Evolutionary conservation across 1,140 invertebrate species (phyloP).

Genomic region (Drosophila littoralis): DNA sequence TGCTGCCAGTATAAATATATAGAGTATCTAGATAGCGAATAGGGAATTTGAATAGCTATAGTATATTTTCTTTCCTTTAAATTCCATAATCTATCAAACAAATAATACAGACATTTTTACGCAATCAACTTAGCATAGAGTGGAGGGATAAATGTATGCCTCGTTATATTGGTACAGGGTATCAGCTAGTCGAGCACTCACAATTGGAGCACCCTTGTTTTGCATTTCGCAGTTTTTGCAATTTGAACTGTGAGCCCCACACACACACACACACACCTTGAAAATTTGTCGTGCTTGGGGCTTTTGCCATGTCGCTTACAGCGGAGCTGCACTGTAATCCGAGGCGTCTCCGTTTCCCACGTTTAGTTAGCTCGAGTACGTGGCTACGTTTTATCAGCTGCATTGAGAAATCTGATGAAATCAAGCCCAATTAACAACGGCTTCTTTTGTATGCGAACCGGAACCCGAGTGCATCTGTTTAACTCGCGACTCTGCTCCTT

Average conservation of each 20-base stretch:
- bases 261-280: constrained; percentile 50
- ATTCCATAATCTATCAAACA: too few relatives aligned
- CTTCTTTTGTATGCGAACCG: constrained; percentile 20
- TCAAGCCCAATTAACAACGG: constrained; percentile 50
- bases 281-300: constrained; percentile 54
- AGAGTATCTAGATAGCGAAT: too few relatives aligned
- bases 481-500: background rate
- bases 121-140: too few relatives aligned
- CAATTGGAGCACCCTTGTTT: background rate
- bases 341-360: constrained; percentile 78
- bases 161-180: background rate
- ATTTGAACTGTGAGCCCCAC: constrained; percentile 59
- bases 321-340: constrained; percentile 45
- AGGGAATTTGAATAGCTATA: too few relatives aligned
- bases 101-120: too few relatives aligned
- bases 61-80: too few relatives aligned
- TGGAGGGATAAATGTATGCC: background rate
- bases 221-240: constrained; percentile 48
- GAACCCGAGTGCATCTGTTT: constrained; percentile 41
- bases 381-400: constrained; percentile 31
- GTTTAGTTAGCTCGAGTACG: constrained; percentile 12
- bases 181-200: background rate
- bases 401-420: constrained; percentile 36
- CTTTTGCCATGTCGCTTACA: constrained; percentile 45
- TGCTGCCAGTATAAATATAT: too few relatives aligned